Conservation (phyloP, 2,797 vertebrate species). For the Aphelocoma californica region DNA sequence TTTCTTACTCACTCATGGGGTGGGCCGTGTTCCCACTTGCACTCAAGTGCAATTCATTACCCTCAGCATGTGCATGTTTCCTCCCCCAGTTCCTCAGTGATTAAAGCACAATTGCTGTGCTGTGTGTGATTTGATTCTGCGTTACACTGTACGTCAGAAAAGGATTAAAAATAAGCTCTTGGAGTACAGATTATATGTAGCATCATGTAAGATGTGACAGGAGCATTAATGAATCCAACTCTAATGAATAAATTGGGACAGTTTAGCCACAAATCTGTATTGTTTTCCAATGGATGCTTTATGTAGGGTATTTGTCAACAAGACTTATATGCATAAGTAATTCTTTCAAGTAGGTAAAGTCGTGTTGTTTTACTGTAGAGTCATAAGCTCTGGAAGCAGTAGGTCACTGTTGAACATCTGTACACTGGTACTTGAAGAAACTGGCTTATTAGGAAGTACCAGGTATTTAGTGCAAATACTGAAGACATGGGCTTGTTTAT, state of each 20-base stretch:
- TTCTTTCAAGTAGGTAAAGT: neutral
- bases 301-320: neutral
- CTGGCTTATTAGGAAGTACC: neutral
- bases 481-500: neutral
- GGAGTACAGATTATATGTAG: constrained; percentile 19
- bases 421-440: neutral
- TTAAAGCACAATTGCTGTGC: constrained; percentile 35
- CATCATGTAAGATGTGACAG: constrained; percentile 28
- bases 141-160: constrained; percentile 18
- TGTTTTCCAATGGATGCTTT: neutral
- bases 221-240: constrained; percentile 31
- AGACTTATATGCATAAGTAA: neutral
- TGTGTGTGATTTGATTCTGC: neutral
- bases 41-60: neutral
- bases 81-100: neutral
- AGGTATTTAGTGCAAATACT: neutral
- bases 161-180: constrained; percentile 58
- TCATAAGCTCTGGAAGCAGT: neutral
- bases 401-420: neutral
- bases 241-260: constrained; percentile 4
- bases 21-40: neutral
- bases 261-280: neutral
- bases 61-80: neutral
- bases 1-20: neutral
- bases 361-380: neutral